Evolutionary conservation across 2,888 invertebrate genomes (phyloP).

Genomic region (Phyllotreta cruciferae): DNA sequence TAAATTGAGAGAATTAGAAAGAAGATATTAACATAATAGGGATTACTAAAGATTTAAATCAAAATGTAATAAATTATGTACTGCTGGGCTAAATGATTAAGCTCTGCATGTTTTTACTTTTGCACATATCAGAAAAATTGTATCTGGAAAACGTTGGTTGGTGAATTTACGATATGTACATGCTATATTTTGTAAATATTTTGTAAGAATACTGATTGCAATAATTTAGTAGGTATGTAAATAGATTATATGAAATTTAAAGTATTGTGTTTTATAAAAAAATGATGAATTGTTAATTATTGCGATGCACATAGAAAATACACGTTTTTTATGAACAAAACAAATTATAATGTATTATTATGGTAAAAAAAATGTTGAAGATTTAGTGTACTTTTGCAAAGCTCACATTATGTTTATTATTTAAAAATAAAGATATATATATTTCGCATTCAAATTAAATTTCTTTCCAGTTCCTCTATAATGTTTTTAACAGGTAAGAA

Average conservation of each 20-base stretch:
- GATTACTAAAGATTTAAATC: no score
- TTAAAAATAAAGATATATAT: conserved; percentile 4
- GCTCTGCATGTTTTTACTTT: neutral
- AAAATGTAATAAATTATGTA: neutral
- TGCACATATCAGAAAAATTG: conserved; percentile 9
- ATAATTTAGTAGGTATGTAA: conserved; percentile 24
- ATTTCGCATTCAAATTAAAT: no score
- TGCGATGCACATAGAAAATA: conserved; percentile 5
- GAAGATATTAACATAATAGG: no score
- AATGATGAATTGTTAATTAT: conserved; percentile 2
- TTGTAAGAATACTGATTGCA: conserved; percentile 26
- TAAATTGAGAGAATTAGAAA: no score
- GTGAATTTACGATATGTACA: conserved; percentile 24
- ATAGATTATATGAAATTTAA: conserved; percentile 22
- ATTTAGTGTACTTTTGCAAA: conserved; percentile 4
- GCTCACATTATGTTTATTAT: conserved; percentile 11
- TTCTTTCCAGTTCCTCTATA: no score
- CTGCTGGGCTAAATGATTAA: neutral
- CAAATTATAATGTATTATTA: conserved; percentile 8
- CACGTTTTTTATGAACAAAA: conserved; percentile 6
- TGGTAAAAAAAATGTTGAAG: neutral
- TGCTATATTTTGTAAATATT: conserved; percentile 26
- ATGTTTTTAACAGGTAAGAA: no score
- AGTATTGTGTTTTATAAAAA: conserved; percentile 2
- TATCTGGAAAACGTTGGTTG: conserved; percentile 21